Base-by-base conservation (phyloP, 1,140 invertebrate genomes). In the Leptinotarsa texana region DNA sequence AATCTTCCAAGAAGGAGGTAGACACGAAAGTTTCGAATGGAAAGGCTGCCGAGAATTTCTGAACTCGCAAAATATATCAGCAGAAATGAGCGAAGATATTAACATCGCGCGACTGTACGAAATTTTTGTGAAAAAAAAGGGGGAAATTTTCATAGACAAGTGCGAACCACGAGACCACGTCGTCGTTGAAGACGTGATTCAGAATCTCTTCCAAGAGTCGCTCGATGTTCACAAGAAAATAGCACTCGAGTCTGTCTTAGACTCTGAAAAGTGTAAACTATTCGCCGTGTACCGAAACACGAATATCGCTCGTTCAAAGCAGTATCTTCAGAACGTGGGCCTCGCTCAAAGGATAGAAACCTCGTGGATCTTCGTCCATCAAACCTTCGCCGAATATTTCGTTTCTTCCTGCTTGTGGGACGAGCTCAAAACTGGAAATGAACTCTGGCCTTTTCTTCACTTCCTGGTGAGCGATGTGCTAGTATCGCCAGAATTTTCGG, bases 191-290 rank as follows among this genome's bases (percentile, higher is more conserved):
- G 51, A 57, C 4, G 6, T 57, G 51, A n/a, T 57, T 15, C 15
- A 17, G 51, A 18, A 57, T 18, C 15, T 57, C 13, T 57, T 57
- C n/a, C 51, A n/a, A 57, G 51, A 57, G n/a, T n/a, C 51, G 51
- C 13, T 57, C n/a, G n/a, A 57, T 17, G 15, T 57, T 57, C 51
- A 57, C n/a, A 57, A 57, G 17, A 57, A 57, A 18, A n/a, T 57
- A 57, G 51, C 51, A 15, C n/a, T 57, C 15, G 51, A 57, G 0
- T 57, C 51, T 57, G 15, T 57, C 51, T 17, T 57, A 57, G n/a
- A 57, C n/a, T 57, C 51, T 57, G 51, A 57, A 57, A 57, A 57
- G n/a, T 57, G 51, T 57, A 18, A 57, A 57, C n/a, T 57, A 18
- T 57, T 57, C 17, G 15, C 15, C 13, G 51, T 57, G 4, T 57